Percentiles rank a stretch among this genome's conserved stretches.
phyloP scores from a whole-genome alignment of 2,888 invertebrate species.

The Trachelus stipa region DNA sequence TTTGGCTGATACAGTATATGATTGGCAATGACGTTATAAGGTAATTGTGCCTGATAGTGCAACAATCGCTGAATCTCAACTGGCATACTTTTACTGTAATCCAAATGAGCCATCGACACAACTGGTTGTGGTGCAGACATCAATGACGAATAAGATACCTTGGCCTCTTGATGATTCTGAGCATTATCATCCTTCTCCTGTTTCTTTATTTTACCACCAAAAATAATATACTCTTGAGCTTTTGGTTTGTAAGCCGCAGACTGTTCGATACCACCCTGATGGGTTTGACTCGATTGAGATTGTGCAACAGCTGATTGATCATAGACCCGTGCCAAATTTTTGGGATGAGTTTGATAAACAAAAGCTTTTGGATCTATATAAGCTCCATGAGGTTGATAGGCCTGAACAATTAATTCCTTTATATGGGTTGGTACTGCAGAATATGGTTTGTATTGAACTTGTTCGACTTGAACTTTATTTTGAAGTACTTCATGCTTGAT shows the following conservation, averaged over 20 bases:
- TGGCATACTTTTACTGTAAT: conserved; percentile 47
- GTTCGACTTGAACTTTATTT: neutral
- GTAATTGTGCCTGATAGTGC: conserved; percentile 56
- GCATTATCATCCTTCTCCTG: neutral
- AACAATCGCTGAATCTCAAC: conserved; percentile 53
- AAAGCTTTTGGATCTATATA: conserved; percentile 56
- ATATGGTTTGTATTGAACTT: conserved; percentile 48
- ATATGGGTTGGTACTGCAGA: conserved; percentile 48
- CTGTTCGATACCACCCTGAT: neutral
- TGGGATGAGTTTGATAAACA: conserved; percentile 38
- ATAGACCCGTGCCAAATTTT: neutral
- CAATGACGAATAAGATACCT: neutral
- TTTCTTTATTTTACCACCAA: neutral
- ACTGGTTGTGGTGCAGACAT: neutral
- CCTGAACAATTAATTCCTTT: conserved; percentile 49
- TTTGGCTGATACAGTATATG: conserved; percentile 54
- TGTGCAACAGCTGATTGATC: neutral
- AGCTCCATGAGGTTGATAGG: conserved; percentile 48
- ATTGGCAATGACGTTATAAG: conserved; percentile 61
- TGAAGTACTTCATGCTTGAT: neutral
- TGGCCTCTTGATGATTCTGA: neutral
- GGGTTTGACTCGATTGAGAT: neutral
- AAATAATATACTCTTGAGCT: neutral
- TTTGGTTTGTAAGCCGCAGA: neutral
- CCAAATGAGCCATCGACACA: conserved; percentile 14